phyloP scores from a whole-genome alignment of 2,888 invertebrate genomes.

The Dynastes maya region DNA sequence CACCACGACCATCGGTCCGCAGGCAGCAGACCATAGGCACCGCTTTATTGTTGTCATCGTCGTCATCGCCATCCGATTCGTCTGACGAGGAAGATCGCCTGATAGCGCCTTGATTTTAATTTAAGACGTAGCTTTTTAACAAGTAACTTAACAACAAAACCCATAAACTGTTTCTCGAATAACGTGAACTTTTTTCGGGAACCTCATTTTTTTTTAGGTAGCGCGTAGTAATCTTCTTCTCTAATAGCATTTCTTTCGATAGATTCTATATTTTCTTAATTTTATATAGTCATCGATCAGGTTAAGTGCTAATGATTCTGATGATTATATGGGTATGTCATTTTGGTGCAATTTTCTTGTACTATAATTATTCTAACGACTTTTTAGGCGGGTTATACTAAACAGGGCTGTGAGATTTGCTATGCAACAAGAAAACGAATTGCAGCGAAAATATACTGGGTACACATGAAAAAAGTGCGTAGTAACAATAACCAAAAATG shows the following conservation, averaged over 20 bases:
- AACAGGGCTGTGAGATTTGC: neutral
- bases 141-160: neutral
- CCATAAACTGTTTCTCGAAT: conserved; percentile 9
- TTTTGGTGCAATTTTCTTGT: conserved; percentile 17
- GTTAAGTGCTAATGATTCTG: neutral
- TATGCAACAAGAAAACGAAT: neutral
- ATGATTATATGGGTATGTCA: conserved; percentile 1
- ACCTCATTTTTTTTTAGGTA: too few relatives aligned
- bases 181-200: neutral
- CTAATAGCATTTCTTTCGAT: neutral
- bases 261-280: conserved; percentile 18
- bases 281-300: conserved; percentile 20
- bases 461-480: too few relatives aligned
- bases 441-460: too few relatives aligned
- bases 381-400: too few relatives aligned
- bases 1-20: conserved; percentile 75
- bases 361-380: conserved; percentile 16
- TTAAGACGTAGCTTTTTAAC: conserved; percentile 46
- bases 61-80: conserved; percentile 71
- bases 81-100: conserved; percentile 70
- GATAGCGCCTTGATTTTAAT: conserved; percentile 65
- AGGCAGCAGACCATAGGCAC: conserved; percentile 77
- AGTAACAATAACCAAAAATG: too few relatives aligned
- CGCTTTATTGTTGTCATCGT: conserved; percentile 77
- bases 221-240: neutral